Percentiles rank a stretch among this genome's conserved stretches.
Evolutionary conservation across 2,888 invertebrate genomes (phyloP).

Genomic region (Gnatocerus cornutus): DNA sequence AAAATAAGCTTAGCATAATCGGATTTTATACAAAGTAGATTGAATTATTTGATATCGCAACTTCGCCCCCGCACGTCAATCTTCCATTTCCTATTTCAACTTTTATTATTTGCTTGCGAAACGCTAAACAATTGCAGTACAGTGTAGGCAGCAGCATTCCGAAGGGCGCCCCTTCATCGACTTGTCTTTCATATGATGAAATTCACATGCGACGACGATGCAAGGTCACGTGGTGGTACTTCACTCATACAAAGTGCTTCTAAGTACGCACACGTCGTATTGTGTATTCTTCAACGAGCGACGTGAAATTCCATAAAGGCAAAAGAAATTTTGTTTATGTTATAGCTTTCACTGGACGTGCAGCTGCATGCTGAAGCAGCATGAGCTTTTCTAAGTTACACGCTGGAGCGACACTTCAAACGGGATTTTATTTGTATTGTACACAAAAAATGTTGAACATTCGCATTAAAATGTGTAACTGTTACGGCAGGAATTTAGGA

Average conservation of each 20-base stretch:
- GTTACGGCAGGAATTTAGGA: too few relatives aligned
- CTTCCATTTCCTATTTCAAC: conserved; percentile 2
- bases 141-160: conserved; percentile 28
- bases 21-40: too few relatives aligned
- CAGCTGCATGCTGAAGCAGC: conserved; percentile 22
- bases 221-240: conserved; percentile 37
- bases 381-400: conserved; percentile 10
- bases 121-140: conserved; percentile 13
- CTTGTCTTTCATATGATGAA: conserved; percentile 31
- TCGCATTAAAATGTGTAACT: neutral
- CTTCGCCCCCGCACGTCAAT: too few relatives aligned
- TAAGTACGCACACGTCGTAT: conserved; percentile 25
- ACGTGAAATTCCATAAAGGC: conserved; percentile 39
- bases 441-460: neutral
- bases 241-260: conserved; percentile 36
- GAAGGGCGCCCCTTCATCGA: conserved; percentile 40
- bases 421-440: neutral
- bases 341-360: conserved; percentile 29
- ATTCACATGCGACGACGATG: conserved; percentile 41
- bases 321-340: conserved; percentile 44
- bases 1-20: too few relatives aligned
- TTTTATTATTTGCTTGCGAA: conserved; percentile 21
- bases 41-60: too few relatives aligned
- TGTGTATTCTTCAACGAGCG: conserved; percentile 32
- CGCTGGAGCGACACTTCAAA: neutral